A percentile compares a stretch with the other conserved stretches of the same genome.
Conservation (phyloP, 2,797 vertebrate species). For the Lacerta viridis region DNA sequence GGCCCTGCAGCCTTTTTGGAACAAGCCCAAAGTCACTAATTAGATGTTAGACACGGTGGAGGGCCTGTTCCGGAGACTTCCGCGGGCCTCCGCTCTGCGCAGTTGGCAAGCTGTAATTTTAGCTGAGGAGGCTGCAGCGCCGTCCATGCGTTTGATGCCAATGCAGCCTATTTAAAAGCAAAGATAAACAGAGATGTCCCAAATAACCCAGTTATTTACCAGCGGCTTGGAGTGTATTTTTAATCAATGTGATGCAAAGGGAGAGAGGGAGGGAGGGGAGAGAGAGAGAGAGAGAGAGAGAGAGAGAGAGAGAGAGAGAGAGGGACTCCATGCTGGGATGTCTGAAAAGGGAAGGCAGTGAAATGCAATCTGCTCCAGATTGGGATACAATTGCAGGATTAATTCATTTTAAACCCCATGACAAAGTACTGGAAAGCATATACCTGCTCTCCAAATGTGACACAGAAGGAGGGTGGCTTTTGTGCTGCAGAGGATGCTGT, state of each 20-base stretch:
- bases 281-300: background rate
- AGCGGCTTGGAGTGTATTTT: conserved; percentile 67
- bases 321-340: no score
- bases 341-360: background rate
- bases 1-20: background rate
- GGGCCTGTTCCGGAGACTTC: conserved; percentile 13
- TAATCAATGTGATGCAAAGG: conserved; percentile 30
- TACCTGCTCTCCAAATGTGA: background rate
- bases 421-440: background rate
- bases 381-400: background rate
- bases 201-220: conserved; percentile 68
- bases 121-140: conserved; percentile 21
- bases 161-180: conserved; percentile 49
- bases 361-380: background rate
- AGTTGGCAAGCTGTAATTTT: background rate
- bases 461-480: background rate
- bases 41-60: conserved; percentile 34
- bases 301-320: background rate
- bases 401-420: background rate
- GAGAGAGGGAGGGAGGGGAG: conserved; percentile 11
- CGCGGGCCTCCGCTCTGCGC: background rate
- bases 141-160: conserved; percentile 44
- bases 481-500: no score
- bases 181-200: conserved; percentile 68
- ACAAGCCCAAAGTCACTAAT: background rate